Evolutionary conservation across 2,797 vertebrate genomes (phyloP), one percentile per base, ranked within the genome.

Genomic region (Triplophysa yarkandensis): DNA sequence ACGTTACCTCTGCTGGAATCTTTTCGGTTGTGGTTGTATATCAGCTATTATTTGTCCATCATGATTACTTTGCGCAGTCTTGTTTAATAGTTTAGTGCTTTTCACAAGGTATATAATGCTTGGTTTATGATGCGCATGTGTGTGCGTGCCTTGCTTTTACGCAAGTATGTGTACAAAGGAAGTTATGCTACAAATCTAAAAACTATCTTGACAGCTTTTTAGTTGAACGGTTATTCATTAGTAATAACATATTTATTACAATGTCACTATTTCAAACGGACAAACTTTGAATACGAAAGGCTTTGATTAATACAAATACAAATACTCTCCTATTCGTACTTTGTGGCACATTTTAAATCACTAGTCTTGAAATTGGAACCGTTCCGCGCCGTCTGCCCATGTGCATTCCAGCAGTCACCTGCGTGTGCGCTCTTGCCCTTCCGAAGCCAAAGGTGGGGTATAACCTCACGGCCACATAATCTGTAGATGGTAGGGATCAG

Each of bases 401-500:
- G 34, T 57, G 23, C 41, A 28, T 39, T 41, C 50, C 68, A 48
- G 34, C 17, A 8, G 9, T 21, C n/a, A 61, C 11, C 17, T 39
- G 23, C 62, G 8, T 16, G 4, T 41, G 30, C 30, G 23, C 32
- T 16, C 36, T 13, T 77, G 60, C 25, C 68, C 61, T 63, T 43
- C 21, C 30, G 30, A 65, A 34, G 10, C 48, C 16, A 7, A 41
- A 28, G 23, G 25, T 55, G 23, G 9, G 5, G 17, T 10, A 41
- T 70, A 75, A 68, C 30, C 16, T 79, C 44, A 16, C 3, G 6
- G 60, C 17, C 50, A 44, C 30, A 19, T 43, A 48, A 55, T 60
- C 23, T 70, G 36, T 62, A 61, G 36, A 58, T 48, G 54, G 13
- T 48, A 46, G 7, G 73, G 52, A 36, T 36, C 41, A 3, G 4